Evolutionary conservation across 2,888 invertebrate species (phyloP), one percentile per base, ranked within the genome.

Genomic region (Caenorhabditis virilis): DNA sequence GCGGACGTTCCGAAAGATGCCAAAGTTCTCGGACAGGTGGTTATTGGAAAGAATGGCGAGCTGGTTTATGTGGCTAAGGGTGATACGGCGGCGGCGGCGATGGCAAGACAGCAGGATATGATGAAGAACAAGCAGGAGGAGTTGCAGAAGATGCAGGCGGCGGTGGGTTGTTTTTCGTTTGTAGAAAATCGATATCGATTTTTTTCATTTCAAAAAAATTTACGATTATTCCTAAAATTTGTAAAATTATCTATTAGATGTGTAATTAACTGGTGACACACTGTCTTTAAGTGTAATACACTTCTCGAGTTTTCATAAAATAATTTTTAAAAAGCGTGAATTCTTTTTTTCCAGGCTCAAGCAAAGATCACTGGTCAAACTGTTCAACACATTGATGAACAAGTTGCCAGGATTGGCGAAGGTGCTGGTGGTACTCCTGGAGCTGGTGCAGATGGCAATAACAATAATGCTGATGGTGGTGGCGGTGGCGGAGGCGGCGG

Each of bases 351-450:
- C n/a, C n/a, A 60, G 15, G 53, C 56, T 16, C 56, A 57, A 18
- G 60, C 53, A 3, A 47, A 50, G 6, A 57, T 60, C 23, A 66
- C 66, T 36, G 66, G 66, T 35, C 60, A 66, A 36, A 39, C 66
- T 5, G 23, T 27, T 20, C 57, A 57, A 11, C 56, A 56, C 20
- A 48, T 66, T 30, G 53, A 56, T 13, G 42, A 36, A 13, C 64
- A 65, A 27, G 33, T 65, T 9, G 26, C 47, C 33, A 46, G 38
- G 26, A 48, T 56, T 26, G 63, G 50, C 26, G 43, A 30, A 15
- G 51, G 43, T 5, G 11, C 18, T 20, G 43, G 18, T 26, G 52
- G n/a, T 2, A 18, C 39, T 41, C 16, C 35, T 20, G 48, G 58
- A 16, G 58, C 54, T 9, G 48, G 48, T 11, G 59, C 50, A n/a